Base-by-base conservation (phyloP, 2,797 vertebrate genomes). In the Nannoperca obscura region DNA sequence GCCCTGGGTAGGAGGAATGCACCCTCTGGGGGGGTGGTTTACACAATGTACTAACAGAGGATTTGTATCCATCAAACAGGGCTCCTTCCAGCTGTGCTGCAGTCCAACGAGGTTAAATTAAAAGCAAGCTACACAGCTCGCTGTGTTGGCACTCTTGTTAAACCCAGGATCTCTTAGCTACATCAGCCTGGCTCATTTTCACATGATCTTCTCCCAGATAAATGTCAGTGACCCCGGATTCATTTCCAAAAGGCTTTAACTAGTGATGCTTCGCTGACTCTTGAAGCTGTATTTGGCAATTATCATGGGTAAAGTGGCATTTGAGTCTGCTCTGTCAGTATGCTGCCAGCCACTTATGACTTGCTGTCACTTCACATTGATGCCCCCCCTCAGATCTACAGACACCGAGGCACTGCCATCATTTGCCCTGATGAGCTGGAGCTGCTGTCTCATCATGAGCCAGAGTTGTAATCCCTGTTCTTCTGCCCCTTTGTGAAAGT, bases 11-110 rank as follows among this genome's bases (percentile, higher is more conserved):
- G 63, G 17, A 89, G 69, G 81, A 89, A 90, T 86, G 59, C 62
- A 52, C 38, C 79, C 57, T 89, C 49, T 62, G 70, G 64, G 46
- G 59, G 52, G 53, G 77, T 47, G 53, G 77, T 47, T 79, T 81
- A 80, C 60, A 83, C 76, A 87, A 80, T 83, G 81, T 86, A 87
- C 69, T 27, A 81, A 69, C 15, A 78, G 75, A 84, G 81, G 84
- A 86, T 89, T 89, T 91, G 83, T 85, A 86, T 90, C 87, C 77
- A 87, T 73, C 4, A 53, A 78, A 83, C 75, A 61, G 65, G 22
- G 49, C 58, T 88, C 72, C 73, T 70, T 89, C 90, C 88, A 90
- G 91, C 89, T 93, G 91, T 80, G 85, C 74, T 54, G 47, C 81
- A 80, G 75, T 77, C 71, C 84, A 82, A 5, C 13, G 7, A 65